Percentiles rank a stretch among this genome's conserved stretches.
phyloP scores from a whole-genome alignment of 1,140 invertebrate species.

The Copidosoma floridanum region DNA sequence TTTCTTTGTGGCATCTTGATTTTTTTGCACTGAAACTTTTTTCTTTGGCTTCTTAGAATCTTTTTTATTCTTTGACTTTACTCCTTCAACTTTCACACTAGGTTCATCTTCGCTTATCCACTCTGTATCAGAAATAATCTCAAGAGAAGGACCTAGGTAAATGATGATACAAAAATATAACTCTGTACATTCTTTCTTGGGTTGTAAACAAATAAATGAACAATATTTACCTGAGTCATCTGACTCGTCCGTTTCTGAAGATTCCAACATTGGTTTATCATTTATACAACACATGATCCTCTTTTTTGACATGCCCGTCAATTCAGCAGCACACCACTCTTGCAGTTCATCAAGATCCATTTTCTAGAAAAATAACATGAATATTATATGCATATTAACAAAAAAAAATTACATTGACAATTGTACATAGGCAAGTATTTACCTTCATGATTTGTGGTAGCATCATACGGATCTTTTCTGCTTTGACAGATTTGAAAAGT shows the following conservation, averaged over 20 bases:
- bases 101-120: conserved; percentile 45
- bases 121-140: conserved; percentile 55
- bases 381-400: no score
- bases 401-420: no score
- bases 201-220: conserved; percentile 6
- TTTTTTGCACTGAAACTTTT: conserved; percentile 33
- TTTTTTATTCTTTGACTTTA: conserved; percentile 35
- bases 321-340: conserved; percentile 50
- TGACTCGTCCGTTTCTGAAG: conserved; percentile 50
- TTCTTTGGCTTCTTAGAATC: conserved; percentile 19
- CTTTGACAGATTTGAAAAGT: conserved; percentile 53
- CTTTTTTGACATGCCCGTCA: conserved; percentile 53
- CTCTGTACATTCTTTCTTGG: neutral
- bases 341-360: conserved; percentile 47
- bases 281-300: conserved; percentile 49
- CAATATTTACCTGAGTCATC: conserved; percentile 46
- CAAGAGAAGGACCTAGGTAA: conserved; percentile 47
- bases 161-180: neutral
- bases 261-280: conserved; percentile 48
- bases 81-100: conserved; percentile 36
- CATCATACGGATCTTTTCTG: conserved; percentile 54
- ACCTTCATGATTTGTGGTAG: conserved; percentile 52
- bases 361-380: conserved; percentile 39
- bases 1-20: conserved; percentile 32
- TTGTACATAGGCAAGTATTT: neutral